A percentile compares a stretch with the other conserved stretches of the same genome.
These are phyloP conservation scores for Dryomyza anilis DNA, from an alignment of 2,888 invertebrate species.

Conservation along the genomic window DNA sequence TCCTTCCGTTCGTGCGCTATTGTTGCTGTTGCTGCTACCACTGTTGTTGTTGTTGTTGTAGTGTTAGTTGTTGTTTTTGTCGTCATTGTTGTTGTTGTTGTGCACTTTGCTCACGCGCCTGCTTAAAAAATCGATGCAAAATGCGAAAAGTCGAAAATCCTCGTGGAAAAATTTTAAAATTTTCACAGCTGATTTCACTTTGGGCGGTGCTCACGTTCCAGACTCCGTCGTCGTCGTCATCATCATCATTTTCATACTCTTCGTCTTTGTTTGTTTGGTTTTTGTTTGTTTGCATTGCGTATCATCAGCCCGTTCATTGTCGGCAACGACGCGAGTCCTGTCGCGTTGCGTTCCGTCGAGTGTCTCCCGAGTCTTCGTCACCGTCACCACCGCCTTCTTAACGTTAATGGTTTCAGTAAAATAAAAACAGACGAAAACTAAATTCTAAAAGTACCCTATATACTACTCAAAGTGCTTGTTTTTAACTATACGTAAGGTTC, in stretches of 20 bases:
- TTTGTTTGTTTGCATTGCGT: conserved; percentile 9
- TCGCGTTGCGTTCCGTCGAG: conserved; percentile 21
- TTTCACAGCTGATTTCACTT: conserved; percentile 62
- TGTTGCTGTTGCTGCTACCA: conserved; percentile 13
- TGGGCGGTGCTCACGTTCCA: neutral
- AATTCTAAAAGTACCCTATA: too few species aligned
- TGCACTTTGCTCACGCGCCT: conserved; percentile 32
- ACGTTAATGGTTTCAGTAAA: neutral
- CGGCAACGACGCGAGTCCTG: too few species aligned
- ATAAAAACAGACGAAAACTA: too few species aligned
- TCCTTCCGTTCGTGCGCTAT: conserved; percentile 23
- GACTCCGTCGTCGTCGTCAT: too few species aligned
- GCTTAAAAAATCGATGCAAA: conserved; percentile 23
- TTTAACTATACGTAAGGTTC: too few species aligned
- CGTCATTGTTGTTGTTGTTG: conserved; percentile 20
- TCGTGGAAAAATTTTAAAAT: conserved; percentile 62
- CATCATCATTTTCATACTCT: too few species aligned
- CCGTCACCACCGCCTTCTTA: neutral
- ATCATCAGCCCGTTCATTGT: conserved; percentile 13
- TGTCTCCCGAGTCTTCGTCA: conserved; percentile 9
- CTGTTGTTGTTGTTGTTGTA: conserved; percentile 16
- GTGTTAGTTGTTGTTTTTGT: too few species aligned
- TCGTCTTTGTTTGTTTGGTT: conserved; percentile 4
- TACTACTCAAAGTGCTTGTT: too few species aligned
- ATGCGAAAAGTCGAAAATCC: conserved; percentile 52